Conservation (phyloP, 2,888 invertebrate species). For the Dicycla oo region DNA sequence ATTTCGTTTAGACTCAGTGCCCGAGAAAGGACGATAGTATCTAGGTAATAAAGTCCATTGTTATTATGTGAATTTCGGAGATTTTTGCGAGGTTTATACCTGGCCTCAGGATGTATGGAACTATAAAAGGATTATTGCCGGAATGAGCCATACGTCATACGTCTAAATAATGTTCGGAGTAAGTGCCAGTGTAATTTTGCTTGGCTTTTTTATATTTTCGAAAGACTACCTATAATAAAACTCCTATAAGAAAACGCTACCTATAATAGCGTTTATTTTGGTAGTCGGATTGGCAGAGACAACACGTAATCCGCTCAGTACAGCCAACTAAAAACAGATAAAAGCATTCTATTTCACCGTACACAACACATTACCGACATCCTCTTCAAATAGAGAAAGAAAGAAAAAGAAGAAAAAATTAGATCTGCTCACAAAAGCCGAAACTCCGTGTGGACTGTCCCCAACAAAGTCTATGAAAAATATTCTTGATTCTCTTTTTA, state of each 20-base stretch:
- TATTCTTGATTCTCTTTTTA: constrained; percentile 40
- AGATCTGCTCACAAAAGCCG: constrained; percentile 46
- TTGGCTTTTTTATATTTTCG: constrained; percentile 18
- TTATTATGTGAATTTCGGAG: constrained; percentile 53
- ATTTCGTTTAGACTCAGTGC: constrained; percentile 67
- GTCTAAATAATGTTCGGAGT: constrained; percentile 44
- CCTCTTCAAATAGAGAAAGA: constrained; percentile 35
- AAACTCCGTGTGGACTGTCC: constrained; percentile 32
- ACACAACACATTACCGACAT: constrained; percentile 40
- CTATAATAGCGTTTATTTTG: too few relatives aligned
- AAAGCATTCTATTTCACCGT: constrained; percentile 14
- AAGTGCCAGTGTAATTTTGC: constrained; percentile 24
- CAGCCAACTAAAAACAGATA: constrained; percentile 10
- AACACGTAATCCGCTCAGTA: constrained; percentile 3
- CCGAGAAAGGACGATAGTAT: constrained; percentile 62
- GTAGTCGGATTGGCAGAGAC: neutral
- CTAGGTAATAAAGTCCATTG: constrained; percentile 58
- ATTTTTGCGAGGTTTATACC: constrained; percentile 62
- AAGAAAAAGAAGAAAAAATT: constrained; percentile 20
- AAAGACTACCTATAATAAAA: too few relatives aligned
- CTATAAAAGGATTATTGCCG: constrained; percentile 63
- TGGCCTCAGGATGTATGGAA: constrained; percentile 53
- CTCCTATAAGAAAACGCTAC: too few relatives aligned
- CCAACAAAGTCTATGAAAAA: constrained; percentile 53
- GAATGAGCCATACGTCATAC: constrained; percentile 47